Base-by-base conservation (phyloP, 1,140 invertebrate genomes). In the Zaprionus tsacasi region DNA sequence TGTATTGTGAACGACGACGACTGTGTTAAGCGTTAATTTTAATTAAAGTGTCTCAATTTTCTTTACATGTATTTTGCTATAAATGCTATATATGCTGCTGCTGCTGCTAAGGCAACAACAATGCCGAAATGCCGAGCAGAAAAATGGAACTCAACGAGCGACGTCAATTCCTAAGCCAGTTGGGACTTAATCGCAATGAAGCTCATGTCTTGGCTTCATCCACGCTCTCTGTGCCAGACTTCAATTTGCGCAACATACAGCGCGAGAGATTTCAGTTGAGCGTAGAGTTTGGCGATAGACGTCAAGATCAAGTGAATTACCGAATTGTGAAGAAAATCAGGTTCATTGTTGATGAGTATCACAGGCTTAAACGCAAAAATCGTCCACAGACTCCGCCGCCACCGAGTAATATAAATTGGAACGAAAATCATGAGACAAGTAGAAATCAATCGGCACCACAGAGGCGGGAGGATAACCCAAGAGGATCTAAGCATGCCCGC, bases 391-490 rank as follows among this genome's bases (percentile, higher is more conserved):
- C 83, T 3, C 74, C 74, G 7, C 61, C 80, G 25, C 77, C 83
- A 10, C 77, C 83, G 10, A 55, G 67, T 13, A 70, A 88, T 55
- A 83, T 83, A 2, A 67, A 88, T 57, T 88, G 83, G 83, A 72
- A 76, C 61, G 17, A 25, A n/a, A 56, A 25, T 1, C 7, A 7
- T 45, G 7, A 15, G 2, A 2, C n/a, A 8, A 6, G n/a, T 45
- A 2, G n/a, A 8, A 45, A 17, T 45, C 15, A 15, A 2, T 6
- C 38, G 38, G 38, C 38, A 40, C 6, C n/a, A n/a, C 6, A 40
- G n/a, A 45, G n/a, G n/a, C 40, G 40, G 2, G n/a, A 6, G 38
- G 3, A n/a, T 50, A 21, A 7, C 3, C 0, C 17, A 12, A 40
- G n/a, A 3, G n/a, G 12, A 8, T 35, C 33, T 7, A 10, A 10